Conservation (phyloP, 2,888 invertebrate species). For the Leucophenga maculata region DNA sequence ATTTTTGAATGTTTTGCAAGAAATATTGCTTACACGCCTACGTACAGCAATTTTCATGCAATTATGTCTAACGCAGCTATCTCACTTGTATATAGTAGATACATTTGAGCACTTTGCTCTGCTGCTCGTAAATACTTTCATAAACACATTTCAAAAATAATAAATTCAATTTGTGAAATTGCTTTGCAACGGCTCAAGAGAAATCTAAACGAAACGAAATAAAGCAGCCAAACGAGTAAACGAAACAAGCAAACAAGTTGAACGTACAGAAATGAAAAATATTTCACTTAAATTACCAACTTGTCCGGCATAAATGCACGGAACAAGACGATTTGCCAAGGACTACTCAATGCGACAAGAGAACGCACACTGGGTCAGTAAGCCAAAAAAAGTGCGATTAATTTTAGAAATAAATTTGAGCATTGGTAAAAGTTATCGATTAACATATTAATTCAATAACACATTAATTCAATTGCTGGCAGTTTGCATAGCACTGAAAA, state of each 20-base stretch:
- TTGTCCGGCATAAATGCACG: slow-evolving; percentile 37
- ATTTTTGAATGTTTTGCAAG: background rate
- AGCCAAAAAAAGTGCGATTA: background rate
- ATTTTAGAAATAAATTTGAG: too few relatives aligned
- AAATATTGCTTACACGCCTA: slow-evolving; percentile 25
- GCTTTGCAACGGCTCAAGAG: slow-evolving; percentile 45
- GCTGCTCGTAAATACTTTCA: slow-evolving; percentile 43
- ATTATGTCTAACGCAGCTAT: slow-evolving; percentile 16
- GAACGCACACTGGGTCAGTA: background rate
- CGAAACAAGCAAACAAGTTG: background rate
- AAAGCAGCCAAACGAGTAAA: slow-evolving; percentile 6
- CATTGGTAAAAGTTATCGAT: too few relatives aligned
- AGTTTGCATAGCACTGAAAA: too few relatives aligned
- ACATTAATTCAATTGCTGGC: too few relatives aligned
- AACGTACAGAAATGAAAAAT: slow-evolving; percentile 44
- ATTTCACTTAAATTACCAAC: slow-evolving; percentile 47
- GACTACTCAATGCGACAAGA: background rate
- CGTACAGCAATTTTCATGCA: slow-evolving; percentile 28
- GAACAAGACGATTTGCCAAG: slow-evolving; percentile 9
- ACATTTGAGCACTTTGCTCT: background rate
- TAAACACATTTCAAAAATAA: slow-evolving; percentile 55
- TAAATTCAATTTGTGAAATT: slow-evolving; percentile 64
- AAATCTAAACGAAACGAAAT: slow-evolving; percentile 10
- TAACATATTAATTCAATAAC: too few relatives aligned
- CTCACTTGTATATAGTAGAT: background rate